Evolutionary conservation across 2,888 invertebrate genomes (phyloP).

Genomic region (Ganaspis brasiliensis): DNA sequence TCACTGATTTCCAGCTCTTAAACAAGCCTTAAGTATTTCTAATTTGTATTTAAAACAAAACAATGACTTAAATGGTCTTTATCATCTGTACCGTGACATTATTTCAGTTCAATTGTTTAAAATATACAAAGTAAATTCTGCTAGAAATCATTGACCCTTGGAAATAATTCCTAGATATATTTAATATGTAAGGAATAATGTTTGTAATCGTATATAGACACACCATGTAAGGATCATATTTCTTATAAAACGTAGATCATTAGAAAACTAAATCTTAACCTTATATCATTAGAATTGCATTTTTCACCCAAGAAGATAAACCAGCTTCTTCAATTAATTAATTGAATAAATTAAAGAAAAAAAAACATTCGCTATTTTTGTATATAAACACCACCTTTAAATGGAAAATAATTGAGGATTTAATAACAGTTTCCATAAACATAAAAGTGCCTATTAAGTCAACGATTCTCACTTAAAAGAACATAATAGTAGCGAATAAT

Average conservation of each 20-base stretch:
- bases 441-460: neutral
- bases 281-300: neutral
- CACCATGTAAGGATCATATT: neutral
- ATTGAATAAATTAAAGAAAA: too few species aligned
- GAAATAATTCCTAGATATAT: neutral
- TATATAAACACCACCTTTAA: neutral
- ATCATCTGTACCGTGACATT: neutral
- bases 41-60: neutral
- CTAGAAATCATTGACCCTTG: neutral
- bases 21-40: too few species aligned
- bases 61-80: neutral
- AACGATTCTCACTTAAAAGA: neutral
- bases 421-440: slow-evolving; percentile 8
- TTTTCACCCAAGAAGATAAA: neutral
- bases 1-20: too few species aligned
- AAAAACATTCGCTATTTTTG: neutral
- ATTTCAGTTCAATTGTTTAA: neutral
- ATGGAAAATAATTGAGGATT: slow-evolving; percentile 1
- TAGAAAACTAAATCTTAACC: too few species aligned
- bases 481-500: neutral
- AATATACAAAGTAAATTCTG: neutral
- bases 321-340: neutral
- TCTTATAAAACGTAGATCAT: slow-evolving; percentile 1
- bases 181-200: neutral
- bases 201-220: too few species aligned